Base-by-base conservation (phyloP, 2,797 vertebrate genomes). In the Nannoperca obscura region DNA sequence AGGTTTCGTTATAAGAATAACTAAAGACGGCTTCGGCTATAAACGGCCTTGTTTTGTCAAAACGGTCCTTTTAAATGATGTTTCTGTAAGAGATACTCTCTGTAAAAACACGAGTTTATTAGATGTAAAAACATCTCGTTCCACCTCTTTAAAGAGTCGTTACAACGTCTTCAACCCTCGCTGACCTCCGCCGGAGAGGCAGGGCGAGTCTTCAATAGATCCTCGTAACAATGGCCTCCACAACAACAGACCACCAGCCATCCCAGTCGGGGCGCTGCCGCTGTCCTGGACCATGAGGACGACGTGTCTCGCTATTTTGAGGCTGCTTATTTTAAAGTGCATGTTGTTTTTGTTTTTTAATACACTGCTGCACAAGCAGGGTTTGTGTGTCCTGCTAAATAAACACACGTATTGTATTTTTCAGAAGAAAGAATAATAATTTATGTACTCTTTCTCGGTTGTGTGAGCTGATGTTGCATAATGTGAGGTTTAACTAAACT, bases 171-270 rank as follows among this genome's bases (percentile, higher is more conserved):
- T 91, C 75, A 80, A 86, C 89, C 77, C 91, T 90, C 86, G 77
- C 83, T 93, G 89, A 93, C 92, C 92, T 78, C 84, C 36, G 74
- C 63, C 82, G 74, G 84, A 90, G 86, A 80, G 75, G 72, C 89
- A 84, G 87, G 78, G 78, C 71, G 46, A 40, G 61, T 65, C 61
- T 65, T 89, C 90, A 90, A 90, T 80, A 78, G 85, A 70, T 68
- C 49, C 73, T 66, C 71, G 74, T 62, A 90, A 93, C 87, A 94
- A 94, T 91, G 89, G 89, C 86, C 85, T 46, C 95, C 90, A 76
- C 93, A 84, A 91, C 80, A 93, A 88, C 86, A 89, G 94, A 93
- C 93, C 94, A 94, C 93, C 93, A 94, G 89, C 86, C 90, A 88
- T 93, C 91, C 91, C 87, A 67, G 86, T 85, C 93, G 83, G 74